Percentiles rank a stretch among this genome's conserved stretches.
Conservation (phyloP, 2,797 vertebrate genomes). For the Rhadinocentrus ornatus region DNA sequence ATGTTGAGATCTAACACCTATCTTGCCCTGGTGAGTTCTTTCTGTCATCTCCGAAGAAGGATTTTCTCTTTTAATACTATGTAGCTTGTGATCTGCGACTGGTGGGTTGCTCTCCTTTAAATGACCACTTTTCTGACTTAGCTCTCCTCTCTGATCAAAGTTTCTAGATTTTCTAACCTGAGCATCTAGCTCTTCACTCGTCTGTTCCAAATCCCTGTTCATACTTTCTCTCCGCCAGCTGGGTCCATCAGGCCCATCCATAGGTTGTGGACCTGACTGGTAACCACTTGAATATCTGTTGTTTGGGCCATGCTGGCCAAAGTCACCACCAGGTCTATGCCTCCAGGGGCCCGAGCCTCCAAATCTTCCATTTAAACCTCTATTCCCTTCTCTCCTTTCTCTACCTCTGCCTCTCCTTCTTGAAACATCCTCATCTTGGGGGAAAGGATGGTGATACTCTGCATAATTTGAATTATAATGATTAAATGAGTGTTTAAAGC, state of each 20-base stretch:
- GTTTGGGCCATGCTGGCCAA: conserved; percentile 65
- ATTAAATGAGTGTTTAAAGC: conserved; percentile 71
- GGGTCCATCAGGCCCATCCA: conserved; percentile 55
- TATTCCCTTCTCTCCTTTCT: conserved; percentile 67
- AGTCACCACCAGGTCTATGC: conserved; percentile 83
- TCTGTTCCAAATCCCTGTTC: conserved; percentile 67
- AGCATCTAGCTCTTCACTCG: conserved; percentile 81
- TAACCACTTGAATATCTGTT: conserved; percentile 21
- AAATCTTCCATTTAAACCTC: conserved; percentile 47
- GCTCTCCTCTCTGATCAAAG: conserved; percentile 77
- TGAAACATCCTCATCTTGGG: conserved; percentile 51
- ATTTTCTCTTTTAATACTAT: conserved; percentile 45
- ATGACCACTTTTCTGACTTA: conserved; percentile 75
- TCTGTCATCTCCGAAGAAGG: conserved; percentile 33
- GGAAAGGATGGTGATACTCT: conserved; percentile 50
- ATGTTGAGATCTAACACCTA: conserved; percentile 42
- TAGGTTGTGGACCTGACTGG: conserved; percentile 30
- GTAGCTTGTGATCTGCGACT: conserved; percentile 45
- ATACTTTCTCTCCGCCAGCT: conserved; percentile 78
- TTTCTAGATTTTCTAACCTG: conserved; percentile 84
- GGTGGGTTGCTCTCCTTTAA: conserved; percentile 74
- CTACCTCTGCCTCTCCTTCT: conserved; percentile 62
- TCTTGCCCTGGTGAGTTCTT: conserved; percentile 52
- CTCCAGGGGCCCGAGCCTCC: conserved; percentile 74
- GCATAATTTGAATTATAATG: conserved; percentile 70